phyloP scores from a whole-genome alignment of 1,140 invertebrate genomes.

The Lasaia peninsularis region DNA sequence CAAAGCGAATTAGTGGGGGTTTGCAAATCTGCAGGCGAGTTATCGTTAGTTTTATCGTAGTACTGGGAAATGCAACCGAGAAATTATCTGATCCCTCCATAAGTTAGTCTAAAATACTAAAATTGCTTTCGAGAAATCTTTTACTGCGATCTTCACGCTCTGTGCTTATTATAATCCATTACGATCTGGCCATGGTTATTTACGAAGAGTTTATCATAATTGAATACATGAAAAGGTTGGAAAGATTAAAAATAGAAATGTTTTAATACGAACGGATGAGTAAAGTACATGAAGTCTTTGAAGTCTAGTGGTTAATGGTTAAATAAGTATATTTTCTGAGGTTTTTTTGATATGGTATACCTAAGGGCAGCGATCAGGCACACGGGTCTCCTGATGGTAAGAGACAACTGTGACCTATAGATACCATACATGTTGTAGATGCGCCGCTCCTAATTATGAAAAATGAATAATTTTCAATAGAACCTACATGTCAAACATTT shows the following conservation, averaged over 20 bases:
- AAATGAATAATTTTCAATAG: too few relatives aligned
- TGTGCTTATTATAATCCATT: conserved; percentile 71
- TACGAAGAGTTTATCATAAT: conserved; percentile 3
- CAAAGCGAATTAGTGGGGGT: conserved; percentile 26
- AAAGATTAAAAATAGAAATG: neutral
- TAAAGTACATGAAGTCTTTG: too few relatives aligned
- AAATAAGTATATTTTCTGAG: too few relatives aligned
- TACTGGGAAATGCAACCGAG: conserved; percentile 56
- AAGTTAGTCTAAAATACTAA: conserved; percentile 74
- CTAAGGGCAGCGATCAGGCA: too few relatives aligned
- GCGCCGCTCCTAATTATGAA: too few relatives aligned
- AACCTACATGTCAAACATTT: too few relatives aligned
- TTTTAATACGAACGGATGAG: too few relatives aligned
- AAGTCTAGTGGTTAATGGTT: too few relatives aligned
- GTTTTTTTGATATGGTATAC: too few relatives aligned
- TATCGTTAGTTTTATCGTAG: conserved; percentile 51
- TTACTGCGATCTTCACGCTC: conserved; percentile 70
- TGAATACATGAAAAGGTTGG: conserved; percentile 5
- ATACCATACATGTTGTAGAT: too few relatives aligned
- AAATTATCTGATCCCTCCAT: conserved; percentile 68
- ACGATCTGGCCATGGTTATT: conserved; percentile 35
- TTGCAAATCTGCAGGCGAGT: conserved; percentile 39
- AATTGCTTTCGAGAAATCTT: conserved; percentile 72
- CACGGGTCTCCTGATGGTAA: too few relatives aligned
- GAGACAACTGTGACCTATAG: too few relatives aligned